Percentiles rank a stretch among this genome's conserved stretches.
Evolutionary conservation across 1,140 invertebrate genomes (phyloP).

Genomic region (Dreissena rostriformis): DNA sequence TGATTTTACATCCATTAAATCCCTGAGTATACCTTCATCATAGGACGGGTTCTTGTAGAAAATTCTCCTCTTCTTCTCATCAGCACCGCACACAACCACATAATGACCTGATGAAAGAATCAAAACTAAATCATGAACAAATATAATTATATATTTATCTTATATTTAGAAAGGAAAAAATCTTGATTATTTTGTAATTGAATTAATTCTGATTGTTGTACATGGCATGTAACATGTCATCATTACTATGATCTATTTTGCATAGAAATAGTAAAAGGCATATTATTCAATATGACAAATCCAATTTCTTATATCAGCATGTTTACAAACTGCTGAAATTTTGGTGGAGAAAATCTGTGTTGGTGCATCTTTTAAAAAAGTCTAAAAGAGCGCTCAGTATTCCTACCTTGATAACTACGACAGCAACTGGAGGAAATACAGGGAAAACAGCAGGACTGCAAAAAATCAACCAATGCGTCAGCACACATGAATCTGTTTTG

Average conservation of each 20-base stretch:
- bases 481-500: no score
- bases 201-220: no score
- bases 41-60: constrained; percentile 70
- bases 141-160: constrained; percentile 1
- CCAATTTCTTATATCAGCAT: no score
- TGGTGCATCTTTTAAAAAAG: no score
- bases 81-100: constrained; percentile 69
- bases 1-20: background rate
- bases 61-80: constrained; percentile 63
- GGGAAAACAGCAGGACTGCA: constrained; percentile 81
- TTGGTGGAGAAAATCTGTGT: no score
- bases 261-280: background rate
- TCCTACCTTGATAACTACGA: constrained; percentile 64
- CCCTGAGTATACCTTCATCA: constrained; percentile 59
- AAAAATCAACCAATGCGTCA: constrained; percentile 60
- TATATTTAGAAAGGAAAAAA: background rate
- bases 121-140: background rate
- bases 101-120: constrained; percentile 65
- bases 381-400: no score
- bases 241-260: background rate
- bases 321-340: no score
- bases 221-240: no score
- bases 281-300: background rate
- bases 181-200: background rate
- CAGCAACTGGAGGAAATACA: constrained; percentile 76